These are phyloP conservation scores for Cheiracanthium punctorium DNA, from an alignment of 2,888 invertebrate genomes.

Conservation along the genomic window DNA sequence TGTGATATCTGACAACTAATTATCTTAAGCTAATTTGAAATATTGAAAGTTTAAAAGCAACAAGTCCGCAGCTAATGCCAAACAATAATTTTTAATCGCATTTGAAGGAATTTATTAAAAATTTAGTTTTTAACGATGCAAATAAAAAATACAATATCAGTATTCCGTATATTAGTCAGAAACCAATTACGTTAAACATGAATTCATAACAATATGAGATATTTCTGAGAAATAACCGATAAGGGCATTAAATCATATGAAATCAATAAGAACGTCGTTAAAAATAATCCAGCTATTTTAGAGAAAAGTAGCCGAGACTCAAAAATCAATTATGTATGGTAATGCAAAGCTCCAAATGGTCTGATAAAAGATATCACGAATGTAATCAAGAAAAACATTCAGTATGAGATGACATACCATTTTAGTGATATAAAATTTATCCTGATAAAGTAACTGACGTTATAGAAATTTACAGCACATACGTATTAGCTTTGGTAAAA, in stretches of 20 bases:
- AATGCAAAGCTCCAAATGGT: not conserved
- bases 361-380: not conserved
- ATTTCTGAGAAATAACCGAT: not conserved
- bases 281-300: not conserved
- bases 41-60: too few species aligned
- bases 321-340: not conserved
- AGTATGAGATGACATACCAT: not conserved
- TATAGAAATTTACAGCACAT: too few species aligned
- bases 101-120: too few species aligned
- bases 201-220: not conserved
- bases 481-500: too few species aligned
- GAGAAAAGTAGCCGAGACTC: not conserved
- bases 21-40: too few species aligned
- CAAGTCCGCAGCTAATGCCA: too few species aligned
- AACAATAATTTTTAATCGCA: too few species aligned
- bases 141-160: too few species aligned
- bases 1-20: too few species aligned
- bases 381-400: not conserved
- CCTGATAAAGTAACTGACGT: not conserved
- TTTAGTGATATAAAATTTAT: not conserved
- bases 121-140: too few species aligned
- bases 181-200: not conserved
- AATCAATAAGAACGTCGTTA: not conserved
- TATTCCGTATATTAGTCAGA: not conserved
- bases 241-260: not conserved